Percentiles rank a stretch among this genome's conserved stretches.
These are phyloP conservation scores for Capitella teleta DNA, from an alignment of 1,140 invertebrate genomes.

Conservation along the genomic window DNA sequence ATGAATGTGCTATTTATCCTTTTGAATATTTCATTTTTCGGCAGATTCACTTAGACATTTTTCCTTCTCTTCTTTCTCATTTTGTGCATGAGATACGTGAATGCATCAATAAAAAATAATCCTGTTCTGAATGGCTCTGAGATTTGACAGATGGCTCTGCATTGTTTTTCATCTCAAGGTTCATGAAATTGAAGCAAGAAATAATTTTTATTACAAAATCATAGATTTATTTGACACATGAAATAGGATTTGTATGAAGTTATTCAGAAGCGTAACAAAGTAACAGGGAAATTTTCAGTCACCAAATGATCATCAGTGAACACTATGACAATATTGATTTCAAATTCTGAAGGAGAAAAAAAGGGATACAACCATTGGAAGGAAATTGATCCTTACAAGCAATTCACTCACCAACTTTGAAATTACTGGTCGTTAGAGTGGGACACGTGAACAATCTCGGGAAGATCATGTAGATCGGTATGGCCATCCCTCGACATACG, in stretches of 20 bases:
- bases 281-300: slow-evolving; percentile 91
- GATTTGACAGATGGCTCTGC: too few species aligned
- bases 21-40: too few species aligned
- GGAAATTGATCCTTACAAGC: not conserved
- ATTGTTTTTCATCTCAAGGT: too few species aligned
- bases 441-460: slow-evolving; percentile 91
- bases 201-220: too few species aligned
- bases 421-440: slow-evolving; percentile 77
- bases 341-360: slow-evolving; percentile 73
- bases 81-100: too few species aligned
- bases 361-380: slow-evolving; percentile 4
- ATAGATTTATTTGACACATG: too few species aligned
- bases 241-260: not conserved
- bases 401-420: slow-evolving; percentile 74
- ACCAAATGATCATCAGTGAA: slow-evolving; percentile 88
- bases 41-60: too few species aligned
- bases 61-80: too few species aligned
- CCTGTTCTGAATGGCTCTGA: too few species aligned
- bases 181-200: too few species aligned
- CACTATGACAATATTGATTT: slow-evolving; percentile 83
- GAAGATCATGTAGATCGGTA: slow-evolving; percentile 92
- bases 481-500: slow-evolving; percentile 61
- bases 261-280: slow-evolving; percentile 46
- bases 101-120: too few species aligned
- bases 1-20: too few species aligned